Percentiles rank a stretch among this genome's conserved stretches.
These are phyloP conservation scores for Siniperca obscura DNA, from an alignment of 2,797 vertebrate genomes.

Conservation along the genomic window DNA sequence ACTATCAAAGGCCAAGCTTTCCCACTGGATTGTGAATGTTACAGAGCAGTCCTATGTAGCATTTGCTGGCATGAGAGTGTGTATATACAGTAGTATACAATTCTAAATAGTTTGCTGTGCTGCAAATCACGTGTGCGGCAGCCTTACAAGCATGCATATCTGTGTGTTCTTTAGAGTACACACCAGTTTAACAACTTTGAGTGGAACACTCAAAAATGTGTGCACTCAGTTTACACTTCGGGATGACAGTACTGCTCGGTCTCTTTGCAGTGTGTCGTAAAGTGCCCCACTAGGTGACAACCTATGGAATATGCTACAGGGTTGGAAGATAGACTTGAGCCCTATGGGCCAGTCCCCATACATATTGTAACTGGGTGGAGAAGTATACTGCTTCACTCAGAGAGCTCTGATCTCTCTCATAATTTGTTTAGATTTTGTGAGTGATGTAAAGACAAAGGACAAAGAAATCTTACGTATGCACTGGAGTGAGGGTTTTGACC, in stretches of 20 bases:
- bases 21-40: too few relatives aligned
- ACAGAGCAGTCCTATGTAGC: too few relatives aligned
- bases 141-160: not conserved
- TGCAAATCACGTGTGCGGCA: not conserved
- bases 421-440: not conserved
- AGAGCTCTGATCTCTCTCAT: not conserved
- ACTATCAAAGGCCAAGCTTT: not conserved
- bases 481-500: fast-evolving
- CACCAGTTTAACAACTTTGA: not conserved
- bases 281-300: not conserved
- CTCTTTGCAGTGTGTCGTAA: not conserved
- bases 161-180: not conserved
- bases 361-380: not conserved
- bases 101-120: not conserved
- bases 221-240: not conserved
- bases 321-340: not conserved
- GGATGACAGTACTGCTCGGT: not conserved
- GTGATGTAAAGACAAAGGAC: not conserved
- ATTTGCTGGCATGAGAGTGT: not conserved
- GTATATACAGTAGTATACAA: too few relatives aligned
- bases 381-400: not conserved
- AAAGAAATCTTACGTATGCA: conserved; percentile 79
- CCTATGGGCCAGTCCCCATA: not conserved
- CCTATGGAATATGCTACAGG: not conserved
- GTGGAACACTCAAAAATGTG: not conserved